Base-by-base conservation (phyloP, 2,797 vertebrate genomes). In the Microtus californicus region DNA sequence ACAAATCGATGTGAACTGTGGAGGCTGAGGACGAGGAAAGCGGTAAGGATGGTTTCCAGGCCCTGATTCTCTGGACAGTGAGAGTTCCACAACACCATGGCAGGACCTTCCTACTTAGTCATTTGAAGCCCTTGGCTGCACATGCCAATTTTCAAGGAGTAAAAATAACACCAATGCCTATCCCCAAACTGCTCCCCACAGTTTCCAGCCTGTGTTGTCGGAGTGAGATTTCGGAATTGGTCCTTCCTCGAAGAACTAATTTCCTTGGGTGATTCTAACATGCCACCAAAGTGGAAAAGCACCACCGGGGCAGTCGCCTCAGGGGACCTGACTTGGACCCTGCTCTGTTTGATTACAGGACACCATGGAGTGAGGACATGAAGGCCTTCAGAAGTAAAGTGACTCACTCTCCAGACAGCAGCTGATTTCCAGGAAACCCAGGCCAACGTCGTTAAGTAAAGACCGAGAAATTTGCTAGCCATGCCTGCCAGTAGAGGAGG, bases 351-450 rank as follows among this genome's bases (percentile, higher is more conserved):
- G 51, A 90, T 17, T 77, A 6, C 54, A 63, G 11, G 23, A 80
- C 34, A 31, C 4, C 45, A 76, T 51, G 21, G 78, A 79, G 11
- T 54, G 37, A 95, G 45, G 67, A 91, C 6, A 63, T 34, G 3
- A 48, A 19, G 67, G 71, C 45, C 56, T 87, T 82, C 63, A 61
- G 56, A 2, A 76, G 56, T 11, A 80, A 71, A 89, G 12, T 71
- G 34, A 78, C 85, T 93, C n/a, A 71, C 17, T 37, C 83, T 51
- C 21, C 21, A 51, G 56, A 61, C 71, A 94, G 23, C 45, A 90
- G 63, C 2, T 43, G 12, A 89, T 23, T 45, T 19, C 14, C 7
- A 71, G 25, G 79, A 95, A 94, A 93, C 63, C 12, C 34, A 67
- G 69, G 34, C 43, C 91, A 78, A 80, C 10, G 65, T 21, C 4